Base-by-base conservation (phyloP, 1,140 invertebrate species). In the Zaprionus taronus region DNA sequence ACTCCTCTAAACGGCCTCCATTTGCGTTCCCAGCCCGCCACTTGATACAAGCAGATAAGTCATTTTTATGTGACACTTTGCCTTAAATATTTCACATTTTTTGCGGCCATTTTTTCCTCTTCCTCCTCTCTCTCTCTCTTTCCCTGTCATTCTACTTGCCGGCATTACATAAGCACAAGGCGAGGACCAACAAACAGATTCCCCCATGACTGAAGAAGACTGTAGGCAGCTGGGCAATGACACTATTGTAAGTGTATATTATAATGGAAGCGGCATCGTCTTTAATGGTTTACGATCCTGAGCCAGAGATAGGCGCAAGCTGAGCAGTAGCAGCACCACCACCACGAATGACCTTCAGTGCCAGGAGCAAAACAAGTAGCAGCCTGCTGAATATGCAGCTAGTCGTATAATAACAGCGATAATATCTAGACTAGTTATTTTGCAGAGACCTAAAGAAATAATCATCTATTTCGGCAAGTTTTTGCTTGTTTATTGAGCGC, bases 51-150 rank as follows among this genome's bases (percentile, higher is more conserved):
- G 85, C 79, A 90, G 87, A 91, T 91, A 91, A 91, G 87, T 91
- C 87, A 91, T 91, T 91, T 91, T 91, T 91, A 91, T 91, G 87
- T 91, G 87, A 91, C 83, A 91, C 87, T 91, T 91, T 87, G 83
- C 87, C 87, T 91, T 91, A 91, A 91, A 91, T 87, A 91, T 91
- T 91, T 91, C 87, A 83, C 87, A 78, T 91, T 89, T 85, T 91
- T 79, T 83, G 70, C 73, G 79, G 73, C 76, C 76, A 70, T 77
- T 79, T 79, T 64, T 61, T 56, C 51, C 41, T 20, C 58, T 5
- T 22, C 28, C 26, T 26, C 22, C 28, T 49, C 28, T 34, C 34
- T 17, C n/a, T 34, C 11, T 20, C 41, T 28, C 22, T 49, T 7
- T 31, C 28, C 7, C 11, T 47, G 2, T 28, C 2, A 5, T 11